phyloP scores from a whole-genome alignment of 2,888 invertebrate species.

The Nephrotoma guestfalica region DNA sequence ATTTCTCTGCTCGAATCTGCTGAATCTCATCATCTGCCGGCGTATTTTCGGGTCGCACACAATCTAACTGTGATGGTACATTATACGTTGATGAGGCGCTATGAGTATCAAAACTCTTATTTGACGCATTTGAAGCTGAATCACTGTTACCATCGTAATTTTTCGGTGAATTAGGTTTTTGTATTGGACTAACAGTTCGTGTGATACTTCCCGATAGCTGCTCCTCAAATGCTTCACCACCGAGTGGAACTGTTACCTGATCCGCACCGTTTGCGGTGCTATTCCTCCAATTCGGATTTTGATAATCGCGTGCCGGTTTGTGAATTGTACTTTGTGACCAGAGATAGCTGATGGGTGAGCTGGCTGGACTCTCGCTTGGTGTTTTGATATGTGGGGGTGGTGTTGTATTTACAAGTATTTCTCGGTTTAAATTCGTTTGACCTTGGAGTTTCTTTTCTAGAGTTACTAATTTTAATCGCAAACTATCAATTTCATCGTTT shows the following conservation, averaged over 20 bases:
- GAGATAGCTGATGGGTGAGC: constrained; percentile 34
- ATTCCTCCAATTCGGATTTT: constrained; percentile 19
- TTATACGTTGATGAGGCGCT: constrained; percentile 28
- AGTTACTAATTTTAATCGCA: constrained; percentile 36
- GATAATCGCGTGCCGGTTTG: constrained; percentile 25
- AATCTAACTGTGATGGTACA: constrained; percentile 17
- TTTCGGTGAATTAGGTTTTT: constrained; percentile 17
- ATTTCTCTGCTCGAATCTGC: constrained; percentile 28
- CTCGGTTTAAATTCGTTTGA: background rate
- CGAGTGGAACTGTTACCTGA: background rate
- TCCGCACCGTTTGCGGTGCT: constrained; percentile 7
- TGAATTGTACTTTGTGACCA: constrained; percentile 36
- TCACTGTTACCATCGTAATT: constrained; percentile 23
- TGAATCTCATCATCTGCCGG: constrained; percentile 28
- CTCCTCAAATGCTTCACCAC: background rate
- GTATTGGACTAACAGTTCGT: constrained; percentile 17
- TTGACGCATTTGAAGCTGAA: constrained; percentile 25
- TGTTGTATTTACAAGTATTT: background rate
- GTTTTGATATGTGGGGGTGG: constrained; percentile 2
- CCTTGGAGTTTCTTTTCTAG: constrained; percentile 18
- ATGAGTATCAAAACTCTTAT: constrained; percentile 28
- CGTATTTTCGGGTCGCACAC: constrained; percentile 23
- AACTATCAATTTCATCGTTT: constrained; percentile 38
- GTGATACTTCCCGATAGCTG: constrained; percentile 3
- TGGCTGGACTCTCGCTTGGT: constrained; percentile 25